These are phyloP conservation scores for Cinara cedri DNA, from an alignment of 2,888 invertebrate genomes.

Conservation along the genomic window DNA sequence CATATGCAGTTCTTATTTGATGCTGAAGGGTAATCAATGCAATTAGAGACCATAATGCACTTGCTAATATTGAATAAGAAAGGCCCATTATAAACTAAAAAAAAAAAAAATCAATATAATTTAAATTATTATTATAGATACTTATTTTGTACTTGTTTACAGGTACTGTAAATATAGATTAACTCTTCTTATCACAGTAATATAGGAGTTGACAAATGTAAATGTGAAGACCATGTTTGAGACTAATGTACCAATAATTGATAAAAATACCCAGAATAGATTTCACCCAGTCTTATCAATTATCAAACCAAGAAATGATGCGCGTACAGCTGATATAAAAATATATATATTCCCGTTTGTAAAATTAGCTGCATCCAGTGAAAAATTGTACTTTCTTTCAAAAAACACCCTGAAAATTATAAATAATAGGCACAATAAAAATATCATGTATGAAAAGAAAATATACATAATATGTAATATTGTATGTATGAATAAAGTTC, in stretches of 20 bases:
- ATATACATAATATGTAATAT: too few species aligned
- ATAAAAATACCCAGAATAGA: conserved; percentile 85
- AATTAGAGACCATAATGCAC: conserved; percentile 94
- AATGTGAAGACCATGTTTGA: conserved; percentile 71
- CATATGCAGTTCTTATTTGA: conserved; percentile 95
- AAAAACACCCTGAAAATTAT: conserved; percentile 82
- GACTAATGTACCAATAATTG: conserved; percentile 71
- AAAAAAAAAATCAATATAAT: conserved; percentile 10
- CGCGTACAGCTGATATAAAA: conserved; percentile 81
- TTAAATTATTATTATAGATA: not conserved
- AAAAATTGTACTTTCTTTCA: conserved; percentile 78
- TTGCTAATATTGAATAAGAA: conserved; percentile 89
- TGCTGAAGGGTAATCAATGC: conserved; percentile 88
- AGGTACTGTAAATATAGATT: not conserved
- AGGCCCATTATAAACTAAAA: conserved; percentile 75
- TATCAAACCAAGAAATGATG: conserved; percentile 85
- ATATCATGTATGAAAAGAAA: too few species aligned
- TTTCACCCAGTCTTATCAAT: conserved; percentile 91
- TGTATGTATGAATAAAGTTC: too few species aligned
- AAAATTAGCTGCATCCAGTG: conserved; percentile 77
- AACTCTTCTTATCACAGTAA: conserved; percentile 67
- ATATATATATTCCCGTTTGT: conserved; percentile 86
- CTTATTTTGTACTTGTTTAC: not conserved
- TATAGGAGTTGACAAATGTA: conserved; percentile 69
- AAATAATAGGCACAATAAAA: too few species aligned